Percentiles rank a stretch among this genome's conserved stretches.
phyloP scores from a whole-genome alignment of 2,888 invertebrate genomes.

The Clunio marinus region DNA sequence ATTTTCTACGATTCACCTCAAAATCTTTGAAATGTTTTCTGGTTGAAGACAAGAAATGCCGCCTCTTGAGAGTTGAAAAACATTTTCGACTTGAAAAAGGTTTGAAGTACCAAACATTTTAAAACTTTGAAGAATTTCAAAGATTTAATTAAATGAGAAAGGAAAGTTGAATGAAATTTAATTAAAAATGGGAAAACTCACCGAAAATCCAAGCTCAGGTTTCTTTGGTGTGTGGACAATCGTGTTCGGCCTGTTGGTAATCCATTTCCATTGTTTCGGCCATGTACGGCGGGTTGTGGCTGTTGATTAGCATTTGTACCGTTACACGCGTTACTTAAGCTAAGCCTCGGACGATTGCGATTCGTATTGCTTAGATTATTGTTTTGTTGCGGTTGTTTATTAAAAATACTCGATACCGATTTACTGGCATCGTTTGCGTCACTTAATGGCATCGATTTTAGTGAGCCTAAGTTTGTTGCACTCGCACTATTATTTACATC shows the following conservation, averaged over 20 bases:
- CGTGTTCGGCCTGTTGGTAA: constrained; percentile 46
- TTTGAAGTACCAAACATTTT: no score
- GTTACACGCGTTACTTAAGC: constrained; percentile 46
- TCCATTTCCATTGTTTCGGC: constrained; percentile 42
- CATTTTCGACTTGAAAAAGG: no score
- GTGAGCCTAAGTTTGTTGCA: constrained; percentile 21
- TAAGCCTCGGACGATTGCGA: constrained; percentile 50
- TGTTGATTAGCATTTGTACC: constrained; percentile 42
- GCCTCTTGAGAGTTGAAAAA: no score
- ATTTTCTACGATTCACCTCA: no score
- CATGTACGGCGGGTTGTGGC: constrained; percentile 47
- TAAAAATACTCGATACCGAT: constrained; percentile 19
- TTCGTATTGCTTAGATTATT: constrained; percentile 25
- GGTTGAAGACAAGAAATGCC: no score
- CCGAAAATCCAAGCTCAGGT: constrained; percentile 86
- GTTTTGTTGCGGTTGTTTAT: constrained; percentile 15
- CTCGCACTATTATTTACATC: constrained; percentile 32
- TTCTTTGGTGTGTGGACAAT: constrained; percentile 69
- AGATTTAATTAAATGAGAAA: no score
- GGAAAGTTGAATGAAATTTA: background rate
- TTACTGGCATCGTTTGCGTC: constrained; percentile 28
- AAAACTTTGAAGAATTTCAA: no score
- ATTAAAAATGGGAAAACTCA: constrained; percentile 52
- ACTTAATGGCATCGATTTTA: constrained; percentile 37
- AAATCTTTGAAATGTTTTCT: no score